Evolutionary conservation across 2,888 invertebrate genomes (phyloP), one percentile per base, ranked within the genome.

Genomic region (Amiota communis): DNA sequence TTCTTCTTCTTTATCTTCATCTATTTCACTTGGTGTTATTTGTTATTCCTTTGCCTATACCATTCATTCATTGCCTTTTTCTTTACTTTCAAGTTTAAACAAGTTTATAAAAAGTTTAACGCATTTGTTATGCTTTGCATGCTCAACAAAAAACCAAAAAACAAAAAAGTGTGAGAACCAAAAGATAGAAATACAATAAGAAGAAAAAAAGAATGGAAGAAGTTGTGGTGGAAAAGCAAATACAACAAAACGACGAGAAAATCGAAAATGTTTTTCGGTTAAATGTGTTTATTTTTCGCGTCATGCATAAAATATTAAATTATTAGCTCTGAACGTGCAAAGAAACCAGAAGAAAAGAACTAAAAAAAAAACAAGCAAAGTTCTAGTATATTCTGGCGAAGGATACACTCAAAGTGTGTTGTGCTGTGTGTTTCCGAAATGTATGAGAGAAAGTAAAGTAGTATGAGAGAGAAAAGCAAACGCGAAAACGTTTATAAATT

Each of bases 231-330:
- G 65, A 46, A 65, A 49, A 65, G 64, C 74, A 59, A 73, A 72
- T 67, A 56, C 15, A 70, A 64, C 13, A 65, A 49, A 53, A 36
- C 36, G 36, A 70, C 74, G 69, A 36, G 71, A 46, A 74, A 77
- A 76, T 75, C 79, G 75, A 61, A 76, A 80, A 77, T 79, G 77
- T 76, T 79, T 59, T 59, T 59, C 17, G 48, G 15, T 47, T 65
- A 68, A 68, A 51, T 51, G 46, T 68, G 86, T 84, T 83, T 85
- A 84, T 84, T 81, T 82, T 85, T 76, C 86, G 77, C 78, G 79
- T 85, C 83, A 85, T 84, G 83, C 83, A 85, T 83, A 81, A 85
- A 83, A 83, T 83, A 85, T 84, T 77, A 85, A 85, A 83, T 84
- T 83, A 83, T 83, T 84, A 84, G 80, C 81, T 82, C 77, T 36